Conservation (phyloP, 2,113 vertebrate species). For the Centropristis striata region DNA sequence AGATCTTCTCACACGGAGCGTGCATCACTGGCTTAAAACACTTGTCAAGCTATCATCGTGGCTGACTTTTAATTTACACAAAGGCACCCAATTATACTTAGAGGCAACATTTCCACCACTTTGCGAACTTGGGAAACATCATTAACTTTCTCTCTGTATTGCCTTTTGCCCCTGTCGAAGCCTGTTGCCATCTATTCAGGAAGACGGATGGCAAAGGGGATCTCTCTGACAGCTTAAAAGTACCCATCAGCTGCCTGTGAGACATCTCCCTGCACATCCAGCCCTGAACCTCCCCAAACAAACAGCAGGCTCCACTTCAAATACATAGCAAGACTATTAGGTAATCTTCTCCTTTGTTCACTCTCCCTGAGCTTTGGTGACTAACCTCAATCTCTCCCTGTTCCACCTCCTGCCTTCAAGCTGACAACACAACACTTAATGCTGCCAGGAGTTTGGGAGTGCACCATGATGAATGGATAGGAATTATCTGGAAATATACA, state of each 20-base stretch:
- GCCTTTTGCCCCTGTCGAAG: conserved; percentile 50
- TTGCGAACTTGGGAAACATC: conserved; percentile 51
- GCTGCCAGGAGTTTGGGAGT: conserved; percentile 51
- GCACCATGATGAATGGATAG: conserved; percentile 43
- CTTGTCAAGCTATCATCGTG: conserved; percentile 46
- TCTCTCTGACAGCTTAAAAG: conserved; percentile 86
- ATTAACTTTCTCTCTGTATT: conserved; percentile 51
- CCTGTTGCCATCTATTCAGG: conserved; percentile 52
- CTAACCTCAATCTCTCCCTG: conserved; percentile 87
- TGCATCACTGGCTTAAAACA: conserved; percentile 10
- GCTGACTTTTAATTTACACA: conserved; percentile 63
- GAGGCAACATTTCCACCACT: conserved; percentile 46
- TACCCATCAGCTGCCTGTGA: conserved; percentile 82
- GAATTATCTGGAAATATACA: conserved; percentile 44
- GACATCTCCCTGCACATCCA: conserved; percentile 87
- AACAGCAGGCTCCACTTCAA: conserved; percentile 90
- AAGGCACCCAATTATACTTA: conserved; percentile 54
- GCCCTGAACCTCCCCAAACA: conserved; percentile 88
- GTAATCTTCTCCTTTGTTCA: conserved; percentile 92
- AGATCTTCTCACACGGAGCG: conserved; percentile 13
- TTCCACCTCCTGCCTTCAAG: conserved; percentile 78
- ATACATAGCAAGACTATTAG: conserved; percentile 92
- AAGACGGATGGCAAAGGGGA: conserved; percentile 65
- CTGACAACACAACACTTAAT: conserved; percentile 67
- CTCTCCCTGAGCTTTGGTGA: conserved; percentile 87